Evolutionary conservation across 2,888 invertebrate genomes (phyloP).

Genomic region (Ametastegia equiseti): DNA sequence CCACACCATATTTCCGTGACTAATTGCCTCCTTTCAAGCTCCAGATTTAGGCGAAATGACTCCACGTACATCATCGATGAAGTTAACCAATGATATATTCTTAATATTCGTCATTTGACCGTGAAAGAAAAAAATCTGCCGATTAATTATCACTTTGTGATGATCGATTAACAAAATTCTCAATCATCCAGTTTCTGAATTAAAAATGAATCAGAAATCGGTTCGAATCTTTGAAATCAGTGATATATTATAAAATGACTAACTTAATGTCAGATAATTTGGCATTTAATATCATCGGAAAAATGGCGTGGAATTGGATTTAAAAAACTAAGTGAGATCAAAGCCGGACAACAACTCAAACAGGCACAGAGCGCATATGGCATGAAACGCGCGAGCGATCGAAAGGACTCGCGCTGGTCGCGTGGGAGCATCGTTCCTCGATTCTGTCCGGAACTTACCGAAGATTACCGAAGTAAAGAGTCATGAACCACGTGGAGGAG

Average conservation of each 20-base stretch:
- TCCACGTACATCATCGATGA: too few species aligned
- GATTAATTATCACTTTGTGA: not conserved
- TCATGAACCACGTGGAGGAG: conserved; percentile 72
- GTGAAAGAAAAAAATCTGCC: not conserved
- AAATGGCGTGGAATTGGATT: not conserved
- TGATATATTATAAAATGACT: not conserved
- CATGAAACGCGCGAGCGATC: conserved; percentile 53
- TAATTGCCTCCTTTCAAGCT: not conserved
- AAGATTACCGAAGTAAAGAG: conserved; percentile 61
- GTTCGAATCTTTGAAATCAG: not conserved
- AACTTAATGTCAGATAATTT: not conserved
- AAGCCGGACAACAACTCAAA: not conserved
- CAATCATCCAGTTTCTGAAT: not conserved
- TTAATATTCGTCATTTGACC: not conserved
- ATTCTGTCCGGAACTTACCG: conserved; percentile 62
- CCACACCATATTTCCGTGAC: not conserved
- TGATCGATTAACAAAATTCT: not conserved
- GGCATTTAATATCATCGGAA: not conserved
- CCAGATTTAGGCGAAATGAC: too few species aligned
- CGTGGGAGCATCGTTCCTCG: conserved; percentile 72
- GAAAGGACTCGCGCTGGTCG: conserved; percentile 63
- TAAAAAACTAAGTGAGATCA: not conserved
- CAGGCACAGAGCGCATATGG: conserved; percentile 44
- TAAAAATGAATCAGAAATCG: not conserved
- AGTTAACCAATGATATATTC: not conserved